Evolutionary conservation across 2,797 vertebrate species (phyloP).

Genomic region (Anas capensis): DNA sequence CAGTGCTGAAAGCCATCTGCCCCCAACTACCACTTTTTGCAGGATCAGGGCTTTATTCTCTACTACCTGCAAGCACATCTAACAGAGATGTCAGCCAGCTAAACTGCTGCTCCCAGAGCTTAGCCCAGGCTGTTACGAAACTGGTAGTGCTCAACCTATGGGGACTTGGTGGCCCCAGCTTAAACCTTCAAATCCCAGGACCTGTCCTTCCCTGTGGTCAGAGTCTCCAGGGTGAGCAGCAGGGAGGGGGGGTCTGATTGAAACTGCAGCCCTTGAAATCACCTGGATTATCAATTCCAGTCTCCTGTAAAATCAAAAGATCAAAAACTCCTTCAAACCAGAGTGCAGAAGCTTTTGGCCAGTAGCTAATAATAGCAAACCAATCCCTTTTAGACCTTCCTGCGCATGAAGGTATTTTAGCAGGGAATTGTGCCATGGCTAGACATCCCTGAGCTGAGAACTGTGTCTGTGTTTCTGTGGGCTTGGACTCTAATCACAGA

Average conservation of each 20-base stretch:
- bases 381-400: constrained; percentile 40
- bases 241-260: not conserved
- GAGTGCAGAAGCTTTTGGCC: constrained; percentile 33
- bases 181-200: constrained; percentile 56
- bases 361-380: constrained; percentile 51
- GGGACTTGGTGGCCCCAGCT: not conserved
- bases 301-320: constrained; percentile 74
- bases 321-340: constrained; percentile 58
- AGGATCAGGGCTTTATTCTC: not conserved
- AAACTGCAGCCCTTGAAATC: constrained; percentile 68
- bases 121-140: not conserved
- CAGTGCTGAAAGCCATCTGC: fast-evolving
- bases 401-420: not conserved
- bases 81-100: not conserved
- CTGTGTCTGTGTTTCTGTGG: not conserved
- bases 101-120: constrained; percentile 8
- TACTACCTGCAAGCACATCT: not conserved
- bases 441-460: not conserved
- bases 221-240: not conserved
- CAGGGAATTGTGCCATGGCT: not conserved
- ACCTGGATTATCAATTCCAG: constrained; percentile 57
- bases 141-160: not conserved
- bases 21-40: not conserved
- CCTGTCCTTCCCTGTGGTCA: constrained; percentile 26
- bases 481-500: not conserved